Base-by-base conservation (phyloP, 2,113 vertebrate species). In the Bos indicus region DNA sequence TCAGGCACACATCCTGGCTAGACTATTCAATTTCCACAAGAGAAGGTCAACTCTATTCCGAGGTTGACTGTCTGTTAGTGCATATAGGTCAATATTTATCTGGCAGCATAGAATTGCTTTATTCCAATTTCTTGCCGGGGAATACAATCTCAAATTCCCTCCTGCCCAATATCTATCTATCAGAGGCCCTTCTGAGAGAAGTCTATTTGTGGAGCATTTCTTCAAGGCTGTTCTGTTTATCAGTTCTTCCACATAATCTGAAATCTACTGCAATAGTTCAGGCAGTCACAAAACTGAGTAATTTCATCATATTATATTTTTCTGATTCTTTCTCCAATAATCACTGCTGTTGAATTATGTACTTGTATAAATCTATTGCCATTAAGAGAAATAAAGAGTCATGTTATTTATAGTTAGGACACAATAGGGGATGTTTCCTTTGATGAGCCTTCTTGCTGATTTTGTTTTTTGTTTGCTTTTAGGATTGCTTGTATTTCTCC, bases 31-130 rank as follows among this genome's bases (percentile, higher is more conserved):
- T 95, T 96, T 95, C 54, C 48, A 84, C 57, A 87, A 62, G 59
- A 96, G 92, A 98, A 97, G 90, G 91, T 97, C 95, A 96, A 82
- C 94, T 51, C 86, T 83, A 97, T 83, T n/a, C 71, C 10, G 33
- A 93, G 91, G 16, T 7, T 93, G 57, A 51, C 94, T 92, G 46
- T 40, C 91, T 78, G 80, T 97, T 88, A 91, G 85, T 16, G 90
- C 85, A 93, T 97, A 83, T 83, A 97, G 74, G 36, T 97, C 93
- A 97, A 93, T 94, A 97, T 98, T 90, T 71, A 96, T 78, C 54
- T 95, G 82, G 78, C 91, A 94, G 25, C 77, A 85, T n/a, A 96
- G 93, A 98, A 98, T 97, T 98, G 92, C 96, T 67, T 57, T 96
- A 97, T 97, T 98, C 86, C 4, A 23, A 81, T 96, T 95, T 62